Evolutionary conservation across 2,113 vertebrate genomes (phyloP).

Genomic region (Nothoprocta pentlandii): DNA sequence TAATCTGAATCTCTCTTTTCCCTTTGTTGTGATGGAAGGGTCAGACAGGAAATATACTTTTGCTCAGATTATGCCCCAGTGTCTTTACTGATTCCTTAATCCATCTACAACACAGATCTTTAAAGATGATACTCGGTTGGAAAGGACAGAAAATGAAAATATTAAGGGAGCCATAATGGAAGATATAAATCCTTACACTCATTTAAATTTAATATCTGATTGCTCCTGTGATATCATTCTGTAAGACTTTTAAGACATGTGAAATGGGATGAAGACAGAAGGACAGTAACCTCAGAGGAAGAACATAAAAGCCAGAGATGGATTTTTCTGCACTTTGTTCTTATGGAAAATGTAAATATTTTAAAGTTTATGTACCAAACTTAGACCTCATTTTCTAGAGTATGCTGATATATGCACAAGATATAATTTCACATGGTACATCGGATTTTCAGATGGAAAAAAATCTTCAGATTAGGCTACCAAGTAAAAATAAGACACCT

Average conservation of each 20-base stretch:
- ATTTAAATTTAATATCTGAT: neutral
- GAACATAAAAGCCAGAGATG: neutral
- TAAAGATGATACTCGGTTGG: neutral
- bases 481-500: neutral
- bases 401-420: neutral
- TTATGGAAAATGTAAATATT: neutral
- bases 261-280: neutral
- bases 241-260: neutral
- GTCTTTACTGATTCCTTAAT: neutral
- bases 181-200: neutral
- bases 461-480: conserved; percentile 6
- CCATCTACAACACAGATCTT: neutral
- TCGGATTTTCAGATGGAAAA: neutral
- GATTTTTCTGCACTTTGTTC: neutral
- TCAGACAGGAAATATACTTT: neutral
- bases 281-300: neutral
- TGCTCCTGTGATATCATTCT: neutral
- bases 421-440: neutral
- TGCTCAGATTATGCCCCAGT: neutral
- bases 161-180: neutral
- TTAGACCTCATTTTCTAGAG: neutral
- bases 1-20: neutral
- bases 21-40: neutral
- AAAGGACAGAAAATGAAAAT: conserved; percentile 15
- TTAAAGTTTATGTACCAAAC: neutral